These are phyloP conservation scores for Macquaria australasica DNA, from an alignment of 2,113 vertebrate species.

Conservation along the genomic window DNA sequence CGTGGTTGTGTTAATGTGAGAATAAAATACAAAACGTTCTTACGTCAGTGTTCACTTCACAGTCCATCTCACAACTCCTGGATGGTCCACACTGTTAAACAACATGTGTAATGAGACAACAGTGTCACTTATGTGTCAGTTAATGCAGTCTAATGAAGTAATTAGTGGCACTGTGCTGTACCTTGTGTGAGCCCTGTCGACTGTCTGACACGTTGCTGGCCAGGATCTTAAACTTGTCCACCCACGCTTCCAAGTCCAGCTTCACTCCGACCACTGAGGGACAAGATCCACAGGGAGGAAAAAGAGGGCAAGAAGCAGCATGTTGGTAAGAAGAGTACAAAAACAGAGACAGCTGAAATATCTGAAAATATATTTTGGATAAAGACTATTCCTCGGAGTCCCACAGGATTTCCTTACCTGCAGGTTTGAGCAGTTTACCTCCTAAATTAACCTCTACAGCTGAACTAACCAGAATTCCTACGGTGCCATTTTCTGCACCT, in stretches of 20 bases:
- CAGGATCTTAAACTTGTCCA: conserved; percentile 98
- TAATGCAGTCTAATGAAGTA: background rate
- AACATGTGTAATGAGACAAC: conserved; percentile 30
- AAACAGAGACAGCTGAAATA: background rate
- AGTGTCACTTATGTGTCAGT: background rate
- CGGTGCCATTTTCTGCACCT: conserved; percentile 90
- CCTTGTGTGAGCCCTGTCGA: conserved; percentile 91
- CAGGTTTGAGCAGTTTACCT: conserved; percentile 92
- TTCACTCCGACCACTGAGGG: conserved; percentile 95
- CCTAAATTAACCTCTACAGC: conserved; percentile 93
- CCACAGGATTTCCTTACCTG: conserved; percentile 84
- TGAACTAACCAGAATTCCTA: conserved; percentile 95
- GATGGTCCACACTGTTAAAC: conserved; percentile 91
- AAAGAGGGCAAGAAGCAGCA: conserved; percentile 1
- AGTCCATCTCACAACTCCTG: conserved; percentile 99
- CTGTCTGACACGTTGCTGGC: conserved; percentile 96
- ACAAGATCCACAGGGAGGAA: background rate
- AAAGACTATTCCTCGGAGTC: background rate
- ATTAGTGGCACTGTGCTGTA: conserved; percentile 63
- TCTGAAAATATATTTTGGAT: background rate
- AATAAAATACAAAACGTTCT: conserved; percentile 53
- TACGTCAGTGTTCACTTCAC: conserved; percentile 97
- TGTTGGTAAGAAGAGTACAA: background rate
- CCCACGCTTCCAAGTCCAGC: conserved; percentile 97
- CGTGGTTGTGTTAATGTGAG: background rate